Evolutionary conservation across 2,888 invertebrate genomes (phyloP).

Genomic region (Eristalis tenax): DNA sequence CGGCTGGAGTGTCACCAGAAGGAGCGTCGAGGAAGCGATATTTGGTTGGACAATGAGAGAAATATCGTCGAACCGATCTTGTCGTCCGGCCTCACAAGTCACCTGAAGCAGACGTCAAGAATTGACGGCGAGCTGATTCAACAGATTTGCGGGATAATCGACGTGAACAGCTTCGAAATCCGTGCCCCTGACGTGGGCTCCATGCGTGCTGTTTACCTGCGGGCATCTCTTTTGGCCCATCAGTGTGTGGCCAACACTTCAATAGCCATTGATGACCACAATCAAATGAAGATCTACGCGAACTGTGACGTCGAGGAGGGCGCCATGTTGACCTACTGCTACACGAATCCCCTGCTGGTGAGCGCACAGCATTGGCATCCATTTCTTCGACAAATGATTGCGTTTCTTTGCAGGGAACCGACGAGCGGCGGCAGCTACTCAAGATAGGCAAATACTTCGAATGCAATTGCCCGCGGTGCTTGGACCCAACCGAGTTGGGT

Average conservation of each 20-base stretch:
- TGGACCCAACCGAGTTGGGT: constrained; percentile 87
- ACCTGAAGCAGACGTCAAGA: constrained; percentile 77
- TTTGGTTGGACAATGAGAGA: constrained; percentile 83
- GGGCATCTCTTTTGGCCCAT: constrained; percentile 88
- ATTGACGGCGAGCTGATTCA: constrained; percentile 83
- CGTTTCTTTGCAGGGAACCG: constrained; percentile 84
- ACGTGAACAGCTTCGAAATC: constrained; percentile 90
- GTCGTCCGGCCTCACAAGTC: constrained; percentile 72
- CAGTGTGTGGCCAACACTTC: constrained; percentile 88
- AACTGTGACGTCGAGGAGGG: constrained; percentile 84
- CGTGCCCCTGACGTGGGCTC: constrained; percentile 81
- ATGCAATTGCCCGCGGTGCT: constrained; percentile 86
- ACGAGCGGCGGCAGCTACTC: constrained; percentile 85
- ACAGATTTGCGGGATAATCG: constrained; percentile 87
- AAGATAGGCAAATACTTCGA: constrained; percentile 89
- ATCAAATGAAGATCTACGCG: constrained; percentile 86
- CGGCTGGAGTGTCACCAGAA: constrained; percentile 84
- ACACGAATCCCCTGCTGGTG: constrained; percentile 87
- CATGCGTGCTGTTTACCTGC: constrained; percentile 87
- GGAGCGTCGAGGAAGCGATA: constrained; percentile 82
- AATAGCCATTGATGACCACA: constrained; percentile 86
- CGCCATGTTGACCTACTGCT: constrained; percentile 86
- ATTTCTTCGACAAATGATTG: neutral
- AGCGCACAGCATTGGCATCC: constrained; percentile 57
- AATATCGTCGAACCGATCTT: constrained; percentile 80